Evolutionary conservation across 2,888 invertebrate species (phyloP).

Genomic region (Cephus runcator): DNA sequence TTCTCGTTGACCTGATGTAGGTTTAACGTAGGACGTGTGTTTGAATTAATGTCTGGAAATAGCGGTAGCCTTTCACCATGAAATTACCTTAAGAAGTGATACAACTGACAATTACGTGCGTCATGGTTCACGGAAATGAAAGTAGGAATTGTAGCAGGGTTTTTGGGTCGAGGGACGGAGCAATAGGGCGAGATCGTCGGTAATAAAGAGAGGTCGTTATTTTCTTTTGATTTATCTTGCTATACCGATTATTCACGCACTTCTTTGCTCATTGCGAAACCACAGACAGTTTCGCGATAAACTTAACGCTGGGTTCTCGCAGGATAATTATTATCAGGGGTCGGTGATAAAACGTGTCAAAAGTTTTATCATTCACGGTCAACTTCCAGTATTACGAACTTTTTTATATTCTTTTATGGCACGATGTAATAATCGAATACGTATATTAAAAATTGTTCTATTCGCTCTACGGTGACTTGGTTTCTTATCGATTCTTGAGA

Average conservation of each 20-base stretch:
- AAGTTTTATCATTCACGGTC: background rate
- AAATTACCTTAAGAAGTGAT: background rate
- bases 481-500: background rate
- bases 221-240: background rate
- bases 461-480: background rate
- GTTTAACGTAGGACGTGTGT: background rate
- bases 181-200: background rate
- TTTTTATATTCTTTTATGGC: background rate
- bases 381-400: background rate
- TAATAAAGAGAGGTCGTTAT: background rate
- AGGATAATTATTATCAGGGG: background rate
- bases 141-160: background rate
- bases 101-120: background rate
- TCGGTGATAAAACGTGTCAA: background rate
- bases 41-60: conserved; percentile 11
- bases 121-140: background rate
- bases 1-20: background rate
- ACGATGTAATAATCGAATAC: background rate
- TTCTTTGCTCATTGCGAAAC: background rate
- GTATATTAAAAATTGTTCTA: background rate
- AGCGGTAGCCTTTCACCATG: background rate
- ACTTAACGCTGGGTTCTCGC: background rate
- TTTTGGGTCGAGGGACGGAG: background rate
- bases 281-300: background rate
- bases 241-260: background rate